A percentile compares a stretch with the other conserved stretches of the same genome.
Evolutionary conservation across 2,797 vertebrate genomes (phyloP).

Genomic region (Coendou prehensilis): DNA sequence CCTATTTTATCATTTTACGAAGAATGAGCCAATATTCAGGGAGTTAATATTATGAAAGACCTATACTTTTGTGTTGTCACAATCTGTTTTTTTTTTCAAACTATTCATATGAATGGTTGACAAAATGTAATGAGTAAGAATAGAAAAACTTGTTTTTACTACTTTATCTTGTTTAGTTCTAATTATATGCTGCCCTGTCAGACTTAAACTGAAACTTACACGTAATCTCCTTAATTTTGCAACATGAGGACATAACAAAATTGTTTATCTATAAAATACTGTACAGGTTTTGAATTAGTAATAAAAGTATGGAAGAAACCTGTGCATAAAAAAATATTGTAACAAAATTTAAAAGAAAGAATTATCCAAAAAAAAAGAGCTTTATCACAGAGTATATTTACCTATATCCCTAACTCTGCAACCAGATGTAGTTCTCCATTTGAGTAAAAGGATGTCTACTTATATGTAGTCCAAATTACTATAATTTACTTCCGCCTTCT

Average conservation of each 20-base stretch:
- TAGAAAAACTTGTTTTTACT: slow-evolving; percentile 29
- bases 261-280: background rate
- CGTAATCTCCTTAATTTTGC: slow-evolving; percentile 34
- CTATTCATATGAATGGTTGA: background rate
- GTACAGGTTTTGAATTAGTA: background rate
- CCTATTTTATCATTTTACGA: slow-evolving; percentile 3
- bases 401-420: background rate
- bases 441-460: background rate
- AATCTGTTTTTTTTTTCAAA: slow-evolving; percentile 31
- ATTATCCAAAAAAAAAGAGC: background rate
- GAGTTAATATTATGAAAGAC: background rate
- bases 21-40: background rate
- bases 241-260: slow-evolving; percentile 1
- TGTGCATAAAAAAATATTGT: slow-evolving; percentile 14
- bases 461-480: slow-evolving; percentile 35
- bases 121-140: slow-evolving; percentile 16
- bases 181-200: background rate
- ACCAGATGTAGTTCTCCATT: background rate
- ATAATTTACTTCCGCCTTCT: slow-evolving; percentile 53
- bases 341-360: slow-evolving; percentile 11
- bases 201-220: slow-evolving; percentile 37
- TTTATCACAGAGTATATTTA: background rate
- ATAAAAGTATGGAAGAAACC: background rate
- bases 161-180: background rate
- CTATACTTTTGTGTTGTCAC: background rate